These are phyloP conservation scores for Molossus alvarezi DNA, from an alignment of 2,797 vertebrate genomes.

Conservation along the genomic window DNA sequence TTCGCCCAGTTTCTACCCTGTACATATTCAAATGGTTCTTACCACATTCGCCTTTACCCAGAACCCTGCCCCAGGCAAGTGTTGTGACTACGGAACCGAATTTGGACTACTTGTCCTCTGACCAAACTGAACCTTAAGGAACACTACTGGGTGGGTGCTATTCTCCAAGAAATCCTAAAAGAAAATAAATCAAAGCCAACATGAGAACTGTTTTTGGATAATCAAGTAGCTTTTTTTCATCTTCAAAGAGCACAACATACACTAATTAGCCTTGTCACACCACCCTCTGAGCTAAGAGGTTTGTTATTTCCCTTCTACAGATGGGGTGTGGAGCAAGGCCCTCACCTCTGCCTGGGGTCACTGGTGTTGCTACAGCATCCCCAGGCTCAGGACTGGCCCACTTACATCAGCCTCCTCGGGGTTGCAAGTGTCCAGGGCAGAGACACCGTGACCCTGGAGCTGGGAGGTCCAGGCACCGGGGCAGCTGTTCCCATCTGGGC, in stretches of 20 bases:
- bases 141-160: not conserved
- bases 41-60: not conserved
- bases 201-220: not conserved
- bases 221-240: not conserved
- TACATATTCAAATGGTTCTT: not conserved
- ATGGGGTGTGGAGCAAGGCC: not conserved
- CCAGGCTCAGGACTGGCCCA: not conserved
- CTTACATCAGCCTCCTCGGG: not conserved
- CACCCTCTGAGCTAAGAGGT: constrained; percentile 13
- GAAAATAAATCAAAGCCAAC: not conserved
- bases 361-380: not conserved
- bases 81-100: not conserved
- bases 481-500: not conserved
- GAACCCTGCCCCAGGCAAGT: not conserved
- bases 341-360: constrained; percentile 67
- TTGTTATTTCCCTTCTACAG: constrained; percentile 28
- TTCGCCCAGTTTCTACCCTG: not conserved
- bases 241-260: constrained; percentile 2
- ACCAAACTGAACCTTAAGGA: not conserved
- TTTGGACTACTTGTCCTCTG: not conserved
- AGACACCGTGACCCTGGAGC: not conserved
- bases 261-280: constrained; percentile 12
- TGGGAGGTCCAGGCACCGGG: not conserved
- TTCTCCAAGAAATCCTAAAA: not conserved
- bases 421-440: not conserved